These are phyloP conservation scores for Pseudorectes ferrugineus DNA, from an alignment of 2,113 vertebrate species.

Conservation along the genomic window DNA sequence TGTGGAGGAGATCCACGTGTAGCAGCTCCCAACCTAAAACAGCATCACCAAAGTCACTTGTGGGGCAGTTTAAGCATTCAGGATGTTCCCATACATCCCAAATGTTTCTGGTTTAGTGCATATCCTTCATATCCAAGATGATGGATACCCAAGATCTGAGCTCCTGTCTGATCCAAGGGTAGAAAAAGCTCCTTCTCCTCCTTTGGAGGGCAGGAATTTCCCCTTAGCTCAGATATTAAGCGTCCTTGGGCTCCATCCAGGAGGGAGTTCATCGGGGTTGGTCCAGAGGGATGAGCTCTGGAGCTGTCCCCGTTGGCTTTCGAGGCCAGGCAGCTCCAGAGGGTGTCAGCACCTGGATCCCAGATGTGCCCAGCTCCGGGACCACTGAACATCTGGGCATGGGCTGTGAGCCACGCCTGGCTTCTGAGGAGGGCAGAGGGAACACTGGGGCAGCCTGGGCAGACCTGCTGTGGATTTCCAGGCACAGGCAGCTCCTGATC, in stretches of 20 bases:
- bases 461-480: neutral
- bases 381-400: conserved; percentile 37
- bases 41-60: neutral
- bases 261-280: neutral
- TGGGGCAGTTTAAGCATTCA: neutral
- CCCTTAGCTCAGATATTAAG: neutral
- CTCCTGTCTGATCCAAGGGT: neutral
- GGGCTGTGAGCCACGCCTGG: neutral
- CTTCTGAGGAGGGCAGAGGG: conserved; percentile 4
- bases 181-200: neutral
- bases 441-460: neutral
- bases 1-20: neutral
- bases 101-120: neutral
- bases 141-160: neutral
- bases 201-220: neutral
- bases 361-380: conserved; percentile 59
- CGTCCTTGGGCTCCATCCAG: neutral
- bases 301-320: neutral
- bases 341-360: conserved; percentile 35
- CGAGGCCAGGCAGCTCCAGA: neutral
- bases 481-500: neutral
- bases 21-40: neutral
- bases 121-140: neutral
- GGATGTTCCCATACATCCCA: neutral
- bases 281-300: neutral